Conservation (phyloP, 2,113 vertebrate genomes). For the Otus sunia region DNA sequence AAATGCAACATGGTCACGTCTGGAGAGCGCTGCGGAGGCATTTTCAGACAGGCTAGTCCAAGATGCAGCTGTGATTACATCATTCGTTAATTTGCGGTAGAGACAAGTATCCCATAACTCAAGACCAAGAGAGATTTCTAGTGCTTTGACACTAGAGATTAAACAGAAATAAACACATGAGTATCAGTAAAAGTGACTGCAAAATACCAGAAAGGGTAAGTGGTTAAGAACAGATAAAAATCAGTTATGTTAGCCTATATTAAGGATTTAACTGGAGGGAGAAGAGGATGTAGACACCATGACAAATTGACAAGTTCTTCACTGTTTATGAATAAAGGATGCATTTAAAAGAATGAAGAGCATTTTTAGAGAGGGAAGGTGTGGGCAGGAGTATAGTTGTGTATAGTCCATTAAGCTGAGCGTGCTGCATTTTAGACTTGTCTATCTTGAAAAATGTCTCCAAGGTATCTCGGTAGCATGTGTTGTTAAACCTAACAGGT, state of each 20-base stretch:
- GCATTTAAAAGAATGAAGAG: neutral
- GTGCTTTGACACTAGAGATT: constrained; percentile 45
- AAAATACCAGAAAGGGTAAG: neutral
- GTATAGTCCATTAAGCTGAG: neutral
- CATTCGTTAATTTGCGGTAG: constrained; percentile 19
- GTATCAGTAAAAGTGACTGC: constrained; percentile 25
- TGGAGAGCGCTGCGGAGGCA: neutral
- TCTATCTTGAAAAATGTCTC: neutral
- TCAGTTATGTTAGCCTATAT: neutral
- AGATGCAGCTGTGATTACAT: constrained; percentile 55
- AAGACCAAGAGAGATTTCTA: constrained; percentile 44
- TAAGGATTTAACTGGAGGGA: neutral
- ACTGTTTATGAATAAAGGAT: neutral
- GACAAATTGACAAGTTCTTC: neutral
- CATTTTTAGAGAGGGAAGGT: neutral
- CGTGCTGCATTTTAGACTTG: neutral
- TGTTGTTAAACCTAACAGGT: neutral
- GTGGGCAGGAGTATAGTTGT: neutral
- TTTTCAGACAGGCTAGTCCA: neutral
- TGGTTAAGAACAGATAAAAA: constrained; percentile 35
- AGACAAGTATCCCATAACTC: constrained; percentile 32
- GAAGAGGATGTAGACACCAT: neutral
- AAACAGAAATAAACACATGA: constrained; percentile 52
- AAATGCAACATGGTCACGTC: neutral
- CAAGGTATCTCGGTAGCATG: neutral